These are phyloP conservation scores for Myrmecophaga tridactyla DNA, from an alignment of 2,113 vertebrate genomes.

Conservation along the genomic window DNA sequence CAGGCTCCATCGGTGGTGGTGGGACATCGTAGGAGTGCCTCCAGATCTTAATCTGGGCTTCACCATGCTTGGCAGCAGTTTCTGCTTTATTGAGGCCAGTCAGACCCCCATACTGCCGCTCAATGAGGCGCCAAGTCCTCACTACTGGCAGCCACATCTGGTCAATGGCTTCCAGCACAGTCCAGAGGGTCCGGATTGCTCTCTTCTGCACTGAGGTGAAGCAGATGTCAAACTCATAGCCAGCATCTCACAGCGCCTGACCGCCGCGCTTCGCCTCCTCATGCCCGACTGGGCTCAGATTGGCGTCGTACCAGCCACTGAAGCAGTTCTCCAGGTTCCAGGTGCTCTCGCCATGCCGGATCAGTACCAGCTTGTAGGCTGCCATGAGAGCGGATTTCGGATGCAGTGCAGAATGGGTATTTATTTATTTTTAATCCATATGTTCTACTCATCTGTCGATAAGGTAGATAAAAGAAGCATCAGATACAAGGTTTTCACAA, in stretches of 20 bases:
- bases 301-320: conserved; percentile 96
- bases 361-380: conserved; percentile 91
- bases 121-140: conserved; percentile 91
- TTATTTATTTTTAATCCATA: no score
- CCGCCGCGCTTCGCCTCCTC: conserved; percentile 92
- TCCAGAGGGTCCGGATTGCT: conserved; percentile 91
- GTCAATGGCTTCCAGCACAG: conserved; percentile 88
- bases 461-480: no score
- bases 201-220: conserved; percentile 93
- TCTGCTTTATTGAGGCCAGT: conserved; percentile 92
- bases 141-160: conserved; percentile 93
- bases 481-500: no score
- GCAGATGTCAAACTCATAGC: conserved; percentile 92
- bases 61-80: conserved; percentile 90
- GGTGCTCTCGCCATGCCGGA: conserved; percentile 94
- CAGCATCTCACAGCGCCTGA: conserved; percentile 90
- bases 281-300: conserved; percentile 91
- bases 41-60: conserved; percentile 92
- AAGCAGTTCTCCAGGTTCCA: conserved; percentile 98
- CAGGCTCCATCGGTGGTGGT: conserved; percentile 88
- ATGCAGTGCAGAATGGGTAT: neutral
- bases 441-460: no score
- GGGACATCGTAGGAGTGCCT: conserved; percentile 90
- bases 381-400: conserved; percentile 83
- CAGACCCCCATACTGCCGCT: conserved; percentile 90